These are phyloP conservation scores for Eupithecia subfuscata DNA, from an alignment of 2,888 invertebrate genomes.

Conservation along the genomic window DNA sequence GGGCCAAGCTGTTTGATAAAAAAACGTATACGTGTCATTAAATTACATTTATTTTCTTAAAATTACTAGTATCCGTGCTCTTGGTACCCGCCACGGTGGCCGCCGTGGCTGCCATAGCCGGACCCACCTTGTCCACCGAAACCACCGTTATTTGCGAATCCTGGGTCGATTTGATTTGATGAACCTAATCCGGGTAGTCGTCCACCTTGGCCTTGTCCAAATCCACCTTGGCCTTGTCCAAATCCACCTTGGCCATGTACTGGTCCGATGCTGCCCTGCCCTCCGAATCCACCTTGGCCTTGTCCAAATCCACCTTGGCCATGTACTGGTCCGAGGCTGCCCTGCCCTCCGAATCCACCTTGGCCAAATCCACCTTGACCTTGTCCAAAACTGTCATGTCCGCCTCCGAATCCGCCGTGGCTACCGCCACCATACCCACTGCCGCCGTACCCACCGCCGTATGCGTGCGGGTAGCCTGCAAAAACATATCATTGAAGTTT, in stretches of 20 bases:
- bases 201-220: constrained; percentile 12
- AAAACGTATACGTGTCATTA: background rate
- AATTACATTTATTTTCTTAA: background rate
- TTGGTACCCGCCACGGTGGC: constrained; percentile 34
- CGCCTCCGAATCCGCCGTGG: constrained; percentile 25
- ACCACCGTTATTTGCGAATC: constrained; percentile 11
- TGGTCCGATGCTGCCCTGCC: no score
- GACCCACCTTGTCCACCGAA: constrained; percentile 15
- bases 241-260: constrained; percentile 19
- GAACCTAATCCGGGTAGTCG: constrained; percentile 4
- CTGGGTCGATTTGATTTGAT: background rate
- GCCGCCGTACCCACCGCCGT: constrained; percentile 18
- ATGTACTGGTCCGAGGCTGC: background rate
- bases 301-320: constrained; percentile 4
- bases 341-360: constrained; percentile 13
- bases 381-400: constrained; percentile 18
- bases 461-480: constrained; percentile 25
- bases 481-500: background rate
- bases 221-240: constrained; percentile 6
- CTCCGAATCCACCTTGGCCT: constrained; percentile 3
- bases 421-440: constrained; percentile 20
- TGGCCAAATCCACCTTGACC: constrained; percentile 17
- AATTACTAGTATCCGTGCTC: constrained; percentile 33
- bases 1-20: background rate
- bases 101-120: constrained; percentile 26